These are phyloP conservation scores for Corythoichthys haematopterus DNA, from an alignment of 2,113 vertebrate genomes.

Conservation along the genomic window DNA sequence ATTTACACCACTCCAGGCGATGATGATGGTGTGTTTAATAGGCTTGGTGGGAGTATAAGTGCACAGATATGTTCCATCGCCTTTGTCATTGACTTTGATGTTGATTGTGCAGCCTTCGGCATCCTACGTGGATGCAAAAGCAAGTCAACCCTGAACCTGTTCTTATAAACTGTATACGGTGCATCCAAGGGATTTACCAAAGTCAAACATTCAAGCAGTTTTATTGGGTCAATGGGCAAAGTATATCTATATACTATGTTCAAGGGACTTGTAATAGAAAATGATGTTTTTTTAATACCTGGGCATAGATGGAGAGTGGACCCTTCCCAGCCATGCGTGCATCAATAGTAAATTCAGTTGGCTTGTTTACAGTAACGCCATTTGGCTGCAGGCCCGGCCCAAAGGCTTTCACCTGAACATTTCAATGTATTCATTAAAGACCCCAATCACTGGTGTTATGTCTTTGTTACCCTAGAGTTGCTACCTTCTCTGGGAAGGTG, in stretches of 20 bases:
- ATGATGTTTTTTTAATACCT: slow-evolving; percentile 66
- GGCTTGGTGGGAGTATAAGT: slow-evolving; percentile 86
- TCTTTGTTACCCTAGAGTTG: neutral
- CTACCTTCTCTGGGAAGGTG: slow-evolving; percentile 85
- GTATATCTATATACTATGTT: neutral
- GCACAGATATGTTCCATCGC: slow-evolving; percentile 84
- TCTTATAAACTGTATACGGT: slow-evolving; percentile 34
- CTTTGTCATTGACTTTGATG: slow-evolving; percentile 85
- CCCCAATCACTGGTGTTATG: neutral
- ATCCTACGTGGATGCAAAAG: slow-evolving; percentile 69
- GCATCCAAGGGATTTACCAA: neutral
- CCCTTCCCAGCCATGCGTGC: slow-evolving; percentile 82
- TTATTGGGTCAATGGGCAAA: neutral
- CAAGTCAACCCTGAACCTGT: slow-evolving; percentile 17
- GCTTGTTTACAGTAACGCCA: slow-evolving; percentile 83
- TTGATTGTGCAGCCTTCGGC: slow-evolving; percentile 86
- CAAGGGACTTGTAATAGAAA: neutral
- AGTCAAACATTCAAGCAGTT: neutral
- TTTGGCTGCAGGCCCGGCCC: slow-evolving; percentile 86
- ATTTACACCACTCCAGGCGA: slow-evolving; percentile 88
- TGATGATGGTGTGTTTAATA: slow-evolving; percentile 91
- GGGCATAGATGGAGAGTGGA: slow-evolving; percentile 86
- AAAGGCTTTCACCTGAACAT: slow-evolving; percentile 82
- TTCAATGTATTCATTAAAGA: neutral
- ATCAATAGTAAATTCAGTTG: slow-evolving; percentile 87